Evolutionary conservation across 30 jellyfish, hydroid and myxozoan species (phyloP).

Genomic region (Cassiopea andromeda): DNA sequence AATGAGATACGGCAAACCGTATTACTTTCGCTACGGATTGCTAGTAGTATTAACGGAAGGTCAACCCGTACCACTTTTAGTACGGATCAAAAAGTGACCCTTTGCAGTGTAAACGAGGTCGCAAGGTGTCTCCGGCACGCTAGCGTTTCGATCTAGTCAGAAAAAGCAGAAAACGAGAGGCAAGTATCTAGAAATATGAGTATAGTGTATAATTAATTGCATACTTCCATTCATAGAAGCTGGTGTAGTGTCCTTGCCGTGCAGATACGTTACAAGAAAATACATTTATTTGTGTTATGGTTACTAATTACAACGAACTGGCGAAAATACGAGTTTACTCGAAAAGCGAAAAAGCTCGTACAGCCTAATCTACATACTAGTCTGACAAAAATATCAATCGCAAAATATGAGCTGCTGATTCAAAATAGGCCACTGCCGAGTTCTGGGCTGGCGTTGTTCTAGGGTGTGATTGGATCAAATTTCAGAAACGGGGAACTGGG

Average conservation of each 20-base stretch:
- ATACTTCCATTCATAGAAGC: constrained; percentile 56
- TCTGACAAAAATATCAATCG: constrained; percentile 28
- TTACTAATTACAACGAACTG: constrained; percentile 53
- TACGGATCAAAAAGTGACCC: no score
- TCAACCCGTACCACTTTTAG: no score
- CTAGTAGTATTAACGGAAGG: no score
- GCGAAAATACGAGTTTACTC: background rate
- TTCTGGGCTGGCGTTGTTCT: background rate
- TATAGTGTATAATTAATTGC: constrained; percentile 29
- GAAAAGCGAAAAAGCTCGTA: no score
- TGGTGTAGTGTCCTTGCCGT: constrained; percentile 31
- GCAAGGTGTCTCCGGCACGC: no score
- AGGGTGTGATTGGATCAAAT: no score
- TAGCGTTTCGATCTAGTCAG: background rate
- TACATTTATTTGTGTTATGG: constrained; percentile 68
- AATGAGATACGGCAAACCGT: no score
- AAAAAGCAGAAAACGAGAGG: background rate
- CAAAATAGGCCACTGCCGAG: background rate
- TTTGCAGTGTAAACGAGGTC: no score
- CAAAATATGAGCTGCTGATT: background rate
- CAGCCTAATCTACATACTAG: constrained; percentile 24
- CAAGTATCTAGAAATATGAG: constrained; percentile 7
- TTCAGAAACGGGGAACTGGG: no score
- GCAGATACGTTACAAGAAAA: constrained; percentile 67
- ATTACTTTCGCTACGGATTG: no score